Conservation (phyloP, 2,113 vertebrate species). For the Lynx canadensis region DNA sequence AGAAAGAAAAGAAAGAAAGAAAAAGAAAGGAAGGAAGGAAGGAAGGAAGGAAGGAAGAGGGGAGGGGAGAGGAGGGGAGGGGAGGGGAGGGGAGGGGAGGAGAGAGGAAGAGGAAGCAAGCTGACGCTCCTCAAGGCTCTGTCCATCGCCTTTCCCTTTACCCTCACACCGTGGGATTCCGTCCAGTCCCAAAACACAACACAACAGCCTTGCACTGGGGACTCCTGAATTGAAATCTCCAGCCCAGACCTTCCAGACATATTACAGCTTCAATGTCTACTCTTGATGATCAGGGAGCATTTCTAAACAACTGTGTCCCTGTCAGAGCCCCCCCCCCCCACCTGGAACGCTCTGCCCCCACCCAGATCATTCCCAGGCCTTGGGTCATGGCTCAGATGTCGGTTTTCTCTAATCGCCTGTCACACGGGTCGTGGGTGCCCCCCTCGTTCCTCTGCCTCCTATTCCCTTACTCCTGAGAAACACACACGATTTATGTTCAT, state of each 20-base stretch:
- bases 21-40: no score
- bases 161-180: background rate
- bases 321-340: no score
- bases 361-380: background rate
- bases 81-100: fast-evolving
- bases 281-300: background rate
- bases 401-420: background rate
- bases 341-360: fast-evolving
- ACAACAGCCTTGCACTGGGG: background rate
- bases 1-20: background rate
- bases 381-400: background rate
- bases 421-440: fast-evolving
- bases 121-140: background rate
- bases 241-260: background rate
- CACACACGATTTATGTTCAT: background rate
- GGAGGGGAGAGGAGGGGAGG: fast-evolving
- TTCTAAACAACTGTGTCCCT: background rate
- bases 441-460: background rate
- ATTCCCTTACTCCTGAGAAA: background rate
- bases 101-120: background rate
- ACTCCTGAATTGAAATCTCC: background rate
- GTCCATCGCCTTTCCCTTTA: background rate
- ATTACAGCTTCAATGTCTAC: background rate
- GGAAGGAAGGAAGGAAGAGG: no score
- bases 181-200: background rate